These are phyloP conservation scores for Sitobion miscanthi DNA, from an alignment of 1,140 invertebrate species.

Conservation along the genomic window DNA sequence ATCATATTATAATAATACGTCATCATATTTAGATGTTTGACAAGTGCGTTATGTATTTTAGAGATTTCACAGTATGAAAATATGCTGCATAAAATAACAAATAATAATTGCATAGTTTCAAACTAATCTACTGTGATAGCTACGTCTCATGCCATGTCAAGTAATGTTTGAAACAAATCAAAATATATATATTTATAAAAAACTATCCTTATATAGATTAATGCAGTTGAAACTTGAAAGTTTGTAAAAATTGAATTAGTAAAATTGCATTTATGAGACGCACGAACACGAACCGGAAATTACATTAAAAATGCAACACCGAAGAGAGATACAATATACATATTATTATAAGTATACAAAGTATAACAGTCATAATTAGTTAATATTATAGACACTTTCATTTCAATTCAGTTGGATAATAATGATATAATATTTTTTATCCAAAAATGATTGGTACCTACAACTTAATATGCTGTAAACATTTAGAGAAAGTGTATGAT, in stretches of 20 bases:
- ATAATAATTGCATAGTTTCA: not conserved
- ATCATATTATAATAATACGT: too few species aligned
- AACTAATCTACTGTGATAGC: not conserved
- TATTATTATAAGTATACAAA: not conserved
- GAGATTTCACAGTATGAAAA: not conserved
- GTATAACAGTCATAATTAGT: not conserved
- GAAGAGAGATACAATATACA: not conserved
- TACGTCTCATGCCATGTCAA: not conserved
- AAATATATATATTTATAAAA: not conserved
- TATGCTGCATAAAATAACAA: not conserved
- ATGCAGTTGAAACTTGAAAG: not conserved
- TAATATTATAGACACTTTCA: not conserved
- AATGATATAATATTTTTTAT: not conserved
- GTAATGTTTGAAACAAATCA: conserved; percentile 17
- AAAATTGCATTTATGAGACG: not conserved
- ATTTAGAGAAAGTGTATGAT: too few species aligned
- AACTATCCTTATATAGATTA: not conserved
- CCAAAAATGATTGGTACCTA: not conserved
- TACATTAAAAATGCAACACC: not conserved
- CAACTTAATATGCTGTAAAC: too few species aligned
- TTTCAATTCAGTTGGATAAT: not conserved
- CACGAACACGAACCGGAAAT: not conserved
- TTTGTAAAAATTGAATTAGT: conserved; percentile 6
- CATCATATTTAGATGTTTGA: not conserved
- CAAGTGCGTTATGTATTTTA: not conserved